Conservation (phyloP, 2,888 invertebrate species). For the Drosophila quasianomalipes region DNA sequence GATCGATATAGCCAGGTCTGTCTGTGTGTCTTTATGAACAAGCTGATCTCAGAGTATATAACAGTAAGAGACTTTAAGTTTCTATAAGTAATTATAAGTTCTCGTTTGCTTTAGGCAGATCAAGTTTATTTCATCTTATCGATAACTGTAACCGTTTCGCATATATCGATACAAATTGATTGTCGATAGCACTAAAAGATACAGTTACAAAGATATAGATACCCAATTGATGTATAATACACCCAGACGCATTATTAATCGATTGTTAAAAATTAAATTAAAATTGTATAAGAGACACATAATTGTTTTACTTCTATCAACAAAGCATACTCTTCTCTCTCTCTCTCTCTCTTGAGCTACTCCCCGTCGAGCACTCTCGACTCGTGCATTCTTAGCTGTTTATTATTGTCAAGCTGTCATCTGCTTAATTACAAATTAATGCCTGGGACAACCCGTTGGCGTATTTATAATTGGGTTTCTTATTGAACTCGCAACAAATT, state of each 20-base stretch:
- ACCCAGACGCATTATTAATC: too few relatives aligned
- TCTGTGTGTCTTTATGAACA: neutral
- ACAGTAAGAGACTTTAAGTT: neutral
- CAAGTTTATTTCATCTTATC: neutral
- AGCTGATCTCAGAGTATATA: neutral
- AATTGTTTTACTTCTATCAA: neutral
- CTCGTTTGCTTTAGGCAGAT: neutral
- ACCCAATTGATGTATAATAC: too few relatives aligned
- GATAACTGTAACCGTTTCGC: too few relatives aligned
- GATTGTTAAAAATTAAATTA: too few relatives aligned
- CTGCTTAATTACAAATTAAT: slow-evolving; percentile 1
- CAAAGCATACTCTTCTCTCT: neutral
- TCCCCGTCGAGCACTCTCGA: neutral
- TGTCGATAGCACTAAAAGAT: too few relatives aligned
- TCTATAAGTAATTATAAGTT: neutral
- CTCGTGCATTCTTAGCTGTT: neutral
- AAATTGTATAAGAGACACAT: neutral
- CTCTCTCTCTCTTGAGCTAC: too few relatives aligned
- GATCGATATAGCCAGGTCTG: neutral
- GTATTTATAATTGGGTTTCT: slow-evolving; percentile 4
- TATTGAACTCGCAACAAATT: neutral
- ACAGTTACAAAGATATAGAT: too few relatives aligned
- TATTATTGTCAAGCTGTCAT: neutral
- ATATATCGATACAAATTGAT: too few relatives aligned
- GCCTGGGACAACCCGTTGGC: neutral